phyloP scores from a whole-genome alignment of 2,888 invertebrate genomes.

The Scrobipalpa atriplicella region DNA sequence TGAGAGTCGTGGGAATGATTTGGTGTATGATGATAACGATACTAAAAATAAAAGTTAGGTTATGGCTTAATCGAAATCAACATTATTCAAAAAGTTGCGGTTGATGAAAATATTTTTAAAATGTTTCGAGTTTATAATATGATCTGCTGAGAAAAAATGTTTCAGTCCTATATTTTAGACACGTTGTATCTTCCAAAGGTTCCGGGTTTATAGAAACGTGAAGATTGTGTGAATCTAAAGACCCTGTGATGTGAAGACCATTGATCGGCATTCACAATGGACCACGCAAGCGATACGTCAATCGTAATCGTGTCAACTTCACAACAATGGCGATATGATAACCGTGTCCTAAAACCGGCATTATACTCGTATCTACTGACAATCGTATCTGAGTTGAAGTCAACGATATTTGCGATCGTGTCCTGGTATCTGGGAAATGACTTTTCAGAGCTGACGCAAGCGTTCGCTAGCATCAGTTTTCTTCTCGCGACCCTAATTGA shows the following conservation, averaged over 20 bases:
- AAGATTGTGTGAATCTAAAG: conserved; percentile 1
- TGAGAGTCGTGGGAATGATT: neutral
- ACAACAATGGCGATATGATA: conserved; percentile 22
- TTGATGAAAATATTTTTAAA: too few species aligned
- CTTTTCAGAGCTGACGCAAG: conserved; percentile 13
- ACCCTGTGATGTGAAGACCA: conserved; percentile 19
- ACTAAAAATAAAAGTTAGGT: neutral
- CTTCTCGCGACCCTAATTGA: conserved; percentile 16
- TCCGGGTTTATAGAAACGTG: conserved; percentile 13
- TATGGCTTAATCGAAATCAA: too few species aligned
- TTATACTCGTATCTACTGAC: conserved; percentile 10
- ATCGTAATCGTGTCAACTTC: conserved; percentile 28
- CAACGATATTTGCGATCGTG: neutral
- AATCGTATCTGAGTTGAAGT: neutral
- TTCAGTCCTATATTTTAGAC: too few species aligned
- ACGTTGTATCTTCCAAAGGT: neutral
- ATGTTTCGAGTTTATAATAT: too few species aligned
- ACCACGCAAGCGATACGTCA: conserved; percentile 30
- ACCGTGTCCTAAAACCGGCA: conserved; percentile 12
- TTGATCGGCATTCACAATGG: conserved; percentile 28
- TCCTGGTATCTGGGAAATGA: neutral
- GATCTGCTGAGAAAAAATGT: too few species aligned
- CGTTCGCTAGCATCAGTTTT: neutral
- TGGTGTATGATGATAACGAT: neutral
- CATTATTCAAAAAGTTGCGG: too few species aligned